Evolutionary conservation across 2,113 vertebrate species (phyloP).

Genomic region (Scomber scombrus): DNA sequence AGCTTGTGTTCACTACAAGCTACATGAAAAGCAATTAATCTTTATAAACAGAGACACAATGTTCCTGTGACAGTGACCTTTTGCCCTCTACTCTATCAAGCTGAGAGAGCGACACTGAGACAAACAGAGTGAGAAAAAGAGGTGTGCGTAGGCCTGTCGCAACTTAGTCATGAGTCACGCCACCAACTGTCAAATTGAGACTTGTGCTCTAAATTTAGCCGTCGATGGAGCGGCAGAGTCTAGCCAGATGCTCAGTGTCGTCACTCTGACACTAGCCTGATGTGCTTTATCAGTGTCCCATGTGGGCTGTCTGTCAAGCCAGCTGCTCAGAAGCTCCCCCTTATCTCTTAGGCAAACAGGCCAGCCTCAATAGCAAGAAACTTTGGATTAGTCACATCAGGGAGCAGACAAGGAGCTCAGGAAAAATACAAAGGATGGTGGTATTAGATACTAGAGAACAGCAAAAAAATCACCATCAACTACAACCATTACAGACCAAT

Average conservation of each 20-base stretch:
- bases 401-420: conserved; percentile 33
- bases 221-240: conserved; percentile 57
- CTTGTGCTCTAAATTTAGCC: conserved; percentile 75
- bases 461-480: neutral
- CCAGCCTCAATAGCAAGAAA: conserved; percentile 44
- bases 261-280: conserved; percentile 71
- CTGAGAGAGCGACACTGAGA: conserved; percentile 16
- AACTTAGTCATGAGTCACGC: conserved; percentile 71
- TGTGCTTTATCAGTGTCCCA: conserved; percentile 73
- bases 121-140: conserved; percentile 42
- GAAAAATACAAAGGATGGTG: conserved; percentile 39
- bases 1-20: conserved; percentile 38
- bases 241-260: conserved; percentile 76
- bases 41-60: conserved; percentile 53
- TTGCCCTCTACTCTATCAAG: conserved; percentile 20
- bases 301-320: conserved; percentile 63
- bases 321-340: conserved; percentile 63
- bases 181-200: conserved; percentile 72
- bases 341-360: conserved; percentile 76
- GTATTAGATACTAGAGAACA: conserved; percentile 12
- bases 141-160: conserved; percentile 55
- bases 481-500: conserved; percentile 29
- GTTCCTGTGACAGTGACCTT: conserved; percentile 45
- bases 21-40: conserved; percentile 26
- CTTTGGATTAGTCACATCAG: conserved; percentile 56